These are phyloP conservation scores for Drosophila carrolli DNA, from an alignment of 1,140 invertebrate species.

Conservation along the genomic window DNA sequence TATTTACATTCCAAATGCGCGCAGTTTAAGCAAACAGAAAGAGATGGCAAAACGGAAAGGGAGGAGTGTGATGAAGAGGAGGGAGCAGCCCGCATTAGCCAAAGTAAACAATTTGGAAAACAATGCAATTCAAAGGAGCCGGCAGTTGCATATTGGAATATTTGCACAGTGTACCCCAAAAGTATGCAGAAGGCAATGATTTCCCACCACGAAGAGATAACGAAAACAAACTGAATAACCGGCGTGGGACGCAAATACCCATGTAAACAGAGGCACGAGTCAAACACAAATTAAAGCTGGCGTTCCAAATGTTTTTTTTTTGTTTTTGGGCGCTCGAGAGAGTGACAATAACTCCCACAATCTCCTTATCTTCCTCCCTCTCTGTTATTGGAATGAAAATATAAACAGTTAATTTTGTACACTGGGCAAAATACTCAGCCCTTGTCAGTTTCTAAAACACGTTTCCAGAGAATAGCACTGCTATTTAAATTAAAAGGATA, in stretches of 20 bases:
- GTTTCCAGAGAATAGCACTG: no score
- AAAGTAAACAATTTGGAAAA: slow-evolving; percentile 49
- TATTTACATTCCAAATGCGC: slow-evolving; percentile 75
- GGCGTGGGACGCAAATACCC: slow-evolving; percentile 60
- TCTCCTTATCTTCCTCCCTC: slow-evolving; percentile 8
- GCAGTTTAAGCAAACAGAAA: slow-evolving; percentile 63
- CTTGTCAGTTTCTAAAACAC: neutral
- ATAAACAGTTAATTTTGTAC: slow-evolving; percentile 63
- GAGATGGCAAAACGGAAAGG: neutral
- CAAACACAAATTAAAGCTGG: slow-evolving; percentile 5
- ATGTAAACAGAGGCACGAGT: slow-evolving; percentile 30
- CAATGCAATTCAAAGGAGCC: slow-evolving; percentile 60
- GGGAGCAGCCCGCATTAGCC: slow-evolving; percentile 49
- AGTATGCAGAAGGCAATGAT: slow-evolving; percentile 67
- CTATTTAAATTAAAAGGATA: no score
- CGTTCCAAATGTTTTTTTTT: slow-evolving; percentile 41
- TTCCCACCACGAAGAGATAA: slow-evolving; percentile 52
- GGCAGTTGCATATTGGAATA: slow-evolving; percentile 35
- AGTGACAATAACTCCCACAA: slow-evolving; percentile 13
- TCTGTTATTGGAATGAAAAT: slow-evolving; percentile 62
- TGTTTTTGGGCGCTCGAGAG: slow-evolving; percentile 28
- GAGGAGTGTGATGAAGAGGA: neutral
- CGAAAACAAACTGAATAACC: slow-evolving; percentile 70
- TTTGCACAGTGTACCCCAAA: slow-evolving; percentile 72
- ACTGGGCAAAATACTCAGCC: slow-evolving; percentile 20